These are phyloP conservation scores for Myocastor coypus DNA, from an alignment of 2,113 vertebrate species.

Conservation along the genomic window DNA sequence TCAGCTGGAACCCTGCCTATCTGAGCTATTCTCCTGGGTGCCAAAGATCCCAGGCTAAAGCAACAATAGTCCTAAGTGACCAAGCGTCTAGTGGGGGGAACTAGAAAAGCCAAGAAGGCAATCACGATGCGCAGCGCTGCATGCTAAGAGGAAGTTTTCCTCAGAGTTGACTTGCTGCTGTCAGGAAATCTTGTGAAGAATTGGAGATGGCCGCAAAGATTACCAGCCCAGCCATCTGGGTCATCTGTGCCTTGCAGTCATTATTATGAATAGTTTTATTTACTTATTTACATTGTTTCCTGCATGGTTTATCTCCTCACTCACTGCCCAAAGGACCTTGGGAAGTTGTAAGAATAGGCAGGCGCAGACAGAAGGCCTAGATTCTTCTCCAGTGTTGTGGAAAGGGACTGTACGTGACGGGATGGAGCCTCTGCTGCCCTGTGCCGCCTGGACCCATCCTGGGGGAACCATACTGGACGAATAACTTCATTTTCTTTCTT, in stretches of 20 bases:
- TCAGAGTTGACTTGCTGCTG: neutral
- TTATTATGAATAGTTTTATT: neutral
- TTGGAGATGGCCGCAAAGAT: neutral
- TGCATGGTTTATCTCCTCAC: too few relatives aligned
- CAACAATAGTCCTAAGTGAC: neutral
- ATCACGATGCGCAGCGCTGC: neutral
- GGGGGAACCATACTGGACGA: too few relatives aligned
- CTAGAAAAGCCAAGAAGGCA: neutral
- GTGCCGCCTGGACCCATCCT: too few relatives aligned
- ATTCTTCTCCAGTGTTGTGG: too few relatives aligned
- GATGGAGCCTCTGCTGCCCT: too few relatives aligned
- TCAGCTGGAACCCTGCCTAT: neutral
- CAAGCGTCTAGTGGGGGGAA: neutral
- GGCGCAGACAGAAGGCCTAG: too few relatives aligned
- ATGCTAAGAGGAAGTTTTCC: neutral
- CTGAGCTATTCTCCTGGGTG: neutral
- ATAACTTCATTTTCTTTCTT: too few relatives aligned
- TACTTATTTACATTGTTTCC: neutral
- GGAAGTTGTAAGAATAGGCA: too few relatives aligned
- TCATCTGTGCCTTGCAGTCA: neutral
- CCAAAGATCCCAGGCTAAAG: neutral
- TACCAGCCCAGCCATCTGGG: neutral
- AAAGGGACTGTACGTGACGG: too few relatives aligned
- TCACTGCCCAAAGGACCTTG: too few relatives aligned
- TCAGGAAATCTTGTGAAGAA: neutral